Evolutionary conservation across 2,113 vertebrate species (phyloP), one percentile per base, ranked within the genome.

Genomic region (Ursus arctos): DNA sequence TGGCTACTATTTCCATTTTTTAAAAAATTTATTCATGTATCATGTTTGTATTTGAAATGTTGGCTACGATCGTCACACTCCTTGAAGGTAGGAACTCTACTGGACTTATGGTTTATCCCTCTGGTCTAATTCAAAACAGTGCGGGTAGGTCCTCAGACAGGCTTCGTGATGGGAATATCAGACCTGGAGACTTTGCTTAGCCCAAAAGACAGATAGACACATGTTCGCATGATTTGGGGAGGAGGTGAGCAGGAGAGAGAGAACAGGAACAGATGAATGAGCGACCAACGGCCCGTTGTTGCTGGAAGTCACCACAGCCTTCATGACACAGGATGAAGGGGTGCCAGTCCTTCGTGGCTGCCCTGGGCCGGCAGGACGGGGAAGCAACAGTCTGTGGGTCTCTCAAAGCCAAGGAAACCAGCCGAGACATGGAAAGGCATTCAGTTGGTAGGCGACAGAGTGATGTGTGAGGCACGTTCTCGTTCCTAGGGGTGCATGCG

Each of bases 251-350:
- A 72, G 69, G 63, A 65, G 63, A 31, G 63, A 0, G 13, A 63
- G 22, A 13, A 65, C 6, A 6, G 63, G 19, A 22, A 10, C 4
- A 10, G n/a, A 36, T 1, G 36, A 11, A 22, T 40, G n/a, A 22
- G 69, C 4, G 10, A 2, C 69, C n/a, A 36, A 5, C n/a, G 12
- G 36, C 19, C 33, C 0, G 21, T 21, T 72, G n/a, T 22, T 22
- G 69, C 21, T 40, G 19, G 36, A 12, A 22, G 69, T 12, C 36
- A 40, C 36, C 36, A 5, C 1, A 15, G 13, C 63, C 63, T 16
- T 19, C 19, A 0, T 36, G 36, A 21, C n/a, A 19, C 2, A 21
- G 4, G 9, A 22, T 22, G 19, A 4, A 2, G 69, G n/a, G n/a
- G 19, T 12, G 21, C n/a, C 18, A 0, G 67, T 3, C n/a, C n/a